These are phyloP conservation scores for Anableps anableps DNA, from an alignment of 2,797 vertebrate genomes.

Conservation along the genomic window DNA sequence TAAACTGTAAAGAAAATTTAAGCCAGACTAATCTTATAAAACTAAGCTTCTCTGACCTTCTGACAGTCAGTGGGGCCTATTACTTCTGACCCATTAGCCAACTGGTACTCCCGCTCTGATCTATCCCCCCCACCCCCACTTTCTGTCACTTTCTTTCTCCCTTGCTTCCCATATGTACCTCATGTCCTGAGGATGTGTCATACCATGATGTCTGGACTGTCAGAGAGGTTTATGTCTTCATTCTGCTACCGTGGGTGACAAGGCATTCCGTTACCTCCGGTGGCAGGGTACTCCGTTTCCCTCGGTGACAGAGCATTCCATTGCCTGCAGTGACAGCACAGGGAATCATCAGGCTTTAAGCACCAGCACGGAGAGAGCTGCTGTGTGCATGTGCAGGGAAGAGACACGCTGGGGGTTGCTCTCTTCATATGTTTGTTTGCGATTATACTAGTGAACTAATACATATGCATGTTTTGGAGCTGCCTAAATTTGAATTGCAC, in stretches of 20 bases:
- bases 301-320: slow-evolving; percentile 52
- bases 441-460: slow-evolving; percentile 20
- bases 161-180: slow-evolving; percentile 47
- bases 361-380: slow-evolving; percentile 37
- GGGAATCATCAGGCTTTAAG: slow-evolving; percentile 55
- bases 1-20: slow-evolving; percentile 16
- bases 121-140: slow-evolving; percentile 30
- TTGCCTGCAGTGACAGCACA: slow-evolving; percentile 57
- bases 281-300: slow-evolving; percentile 46
- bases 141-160: slow-evolving; percentile 33
- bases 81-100: slow-evolving; percentile 72
- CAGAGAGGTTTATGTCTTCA: slow-evolving; percentile 60
- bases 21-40: slow-evolving; percentile 18
- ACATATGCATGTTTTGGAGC: slow-evolving; percentile 8
- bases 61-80: slow-evolving; percentile 70
- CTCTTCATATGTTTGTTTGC: slow-evolving; percentile 28
- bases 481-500: slow-evolving; percentile 18
- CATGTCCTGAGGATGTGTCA: slow-evolving; percentile 62
- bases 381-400: slow-evolving; percentile 40
- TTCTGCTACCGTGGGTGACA: slow-evolving; percentile 60
- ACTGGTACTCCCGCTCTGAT: slow-evolving; percentile 64
- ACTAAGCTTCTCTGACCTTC: slow-evolving; percentile 47
- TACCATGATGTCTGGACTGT: slow-evolving; percentile 63
- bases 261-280: slow-evolving; percentile 43
- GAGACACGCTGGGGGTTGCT: slow-evolving; percentile 51